phyloP scores from a whole-genome alignment of 2,797 vertebrate species.

The Rhinophrynus dorsalis region DNA sequence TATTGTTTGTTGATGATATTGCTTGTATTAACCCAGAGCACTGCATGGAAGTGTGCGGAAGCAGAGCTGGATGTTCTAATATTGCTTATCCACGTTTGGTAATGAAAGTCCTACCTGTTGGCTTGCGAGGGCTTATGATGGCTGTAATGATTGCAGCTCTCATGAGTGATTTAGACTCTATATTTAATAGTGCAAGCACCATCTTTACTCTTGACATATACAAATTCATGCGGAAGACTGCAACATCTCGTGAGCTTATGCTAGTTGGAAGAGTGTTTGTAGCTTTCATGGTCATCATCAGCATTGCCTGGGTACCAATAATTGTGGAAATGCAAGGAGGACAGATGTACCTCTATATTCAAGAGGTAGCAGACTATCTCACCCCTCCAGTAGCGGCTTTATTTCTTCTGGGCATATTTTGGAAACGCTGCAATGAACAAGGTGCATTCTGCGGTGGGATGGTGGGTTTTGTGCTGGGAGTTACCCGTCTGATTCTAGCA shows the following conservation, averaged over 20 bases:
- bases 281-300: constrained; percentile 90
- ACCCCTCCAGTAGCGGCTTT: constrained; percentile 94
- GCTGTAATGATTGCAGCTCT: constrained; percentile 98
- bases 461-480: constrained; percentile 84
- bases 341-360: constrained; percentile 98
- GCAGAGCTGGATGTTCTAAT: constrained; percentile 94
- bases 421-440: constrained; percentile 92
- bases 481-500: constrained; percentile 80
- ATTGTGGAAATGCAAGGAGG: constrained; percentile 98
- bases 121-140: constrained; percentile 97
- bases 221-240: constrained; percentile 77
- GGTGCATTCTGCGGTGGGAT: constrained; percentile 95
- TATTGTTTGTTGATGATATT: constrained; percentile 88
- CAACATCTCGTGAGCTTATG: constrained; percentile 88
- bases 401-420: constrained; percentile 94
- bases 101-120: constrained; percentile 92
- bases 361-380: constrained; percentile 95
- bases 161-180: constrained; percentile 98
- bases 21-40: constrained; percentile 96
- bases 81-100: constrained; percentile 95
- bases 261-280: constrained; percentile 90
- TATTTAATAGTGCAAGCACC: constrained; percentile 98
- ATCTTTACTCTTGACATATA: constrained; percentile 98
- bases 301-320: constrained; percentile 97
- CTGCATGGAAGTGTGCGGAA: constrained; percentile 94